Conservation (phyloP, 2,888 invertebrate genomes). For the Atethmia centrago region DNA sequence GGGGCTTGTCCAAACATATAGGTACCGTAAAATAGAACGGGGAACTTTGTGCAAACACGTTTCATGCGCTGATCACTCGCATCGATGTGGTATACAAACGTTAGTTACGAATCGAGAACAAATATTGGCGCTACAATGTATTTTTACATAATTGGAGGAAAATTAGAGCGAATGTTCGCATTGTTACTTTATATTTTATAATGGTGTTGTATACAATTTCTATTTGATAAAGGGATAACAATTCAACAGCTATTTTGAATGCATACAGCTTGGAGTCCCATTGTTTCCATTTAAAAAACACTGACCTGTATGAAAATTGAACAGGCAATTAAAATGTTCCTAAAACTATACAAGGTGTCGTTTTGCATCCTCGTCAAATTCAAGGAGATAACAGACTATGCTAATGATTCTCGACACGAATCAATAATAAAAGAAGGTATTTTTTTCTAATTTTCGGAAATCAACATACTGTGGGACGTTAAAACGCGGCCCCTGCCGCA, state of each 20-base stretch:
- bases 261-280: too few relatives aligned
- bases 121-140: slow-evolving; percentile 44
- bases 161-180: slow-evolving; percentile 18
- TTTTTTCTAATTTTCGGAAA: too few relatives aligned
- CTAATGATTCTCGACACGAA: too few relatives aligned
- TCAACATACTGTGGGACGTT: too few relatives aligned
- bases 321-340: slow-evolving; percentile 18
- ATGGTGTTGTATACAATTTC: slow-evolving; percentile 5
- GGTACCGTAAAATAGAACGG: slow-evolving; percentile 72
- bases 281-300: background rate
- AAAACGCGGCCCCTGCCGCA: too few relatives aligned
- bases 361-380: too few relatives aligned
- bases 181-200: slow-evolving; percentile 20
- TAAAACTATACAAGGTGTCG: too few relatives aligned
- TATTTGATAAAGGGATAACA: slow-evolving; percentile 4
- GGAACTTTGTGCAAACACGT: slow-evolving; percentile 76
- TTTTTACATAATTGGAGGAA: slow-evolving; percentile 42
- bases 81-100: slow-evolving; percentile 67
- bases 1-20: slow-evolving; percentile 73
- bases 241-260: background rate
- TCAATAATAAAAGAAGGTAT: too few relatives aligned
- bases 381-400: too few relatives aligned
- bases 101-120: slow-evolving; percentile 56
- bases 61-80: slow-evolving; percentile 72
- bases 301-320: slow-evolving; percentile 12